Base-by-base conservation (phyloP, 2,888 invertebrate genomes). In the Metellina segmentata region DNA sequence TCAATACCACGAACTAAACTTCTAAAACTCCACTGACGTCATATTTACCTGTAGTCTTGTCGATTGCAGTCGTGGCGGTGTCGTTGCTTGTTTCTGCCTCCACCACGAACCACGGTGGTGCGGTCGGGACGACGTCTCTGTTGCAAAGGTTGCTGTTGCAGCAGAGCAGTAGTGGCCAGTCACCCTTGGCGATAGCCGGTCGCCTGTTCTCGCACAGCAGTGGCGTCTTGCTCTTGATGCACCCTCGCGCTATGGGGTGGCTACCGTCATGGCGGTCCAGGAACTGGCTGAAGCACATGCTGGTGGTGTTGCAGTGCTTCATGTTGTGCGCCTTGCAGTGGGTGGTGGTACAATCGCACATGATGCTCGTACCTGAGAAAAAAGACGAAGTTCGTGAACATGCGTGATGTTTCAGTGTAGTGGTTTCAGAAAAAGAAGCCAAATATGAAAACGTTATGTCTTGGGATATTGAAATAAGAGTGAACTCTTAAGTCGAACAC, bases 171-270 rank as follows among this genome's bases (percentile, higher is more conserved):
- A 94, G 93, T 0, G 95, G 95, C 95, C 95, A 95, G 8, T 94
- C 93, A 5, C 87, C 87, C 19, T 94, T 93, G 9, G 93, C 93
- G 19, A 94, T 93, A 0, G 94, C 93, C 20, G 95, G 95, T 16
- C 94, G 94, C 74, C 95, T 93, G 94, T 95, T 95, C 93, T 95
- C 95, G 93, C 95, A 95, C 7, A 95, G 93, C 61, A 95, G 93
- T 0, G 95, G 95, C 9, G 95, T 94, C 51, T 94, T 94, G 53
- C 94, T 93, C 51, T 94, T 94, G 82, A 95, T 95, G 92, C 95
- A 95, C 16, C 95, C 95, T 48, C 94, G 93, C 6, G 94, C 94
- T 11, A 95, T 93, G 0, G 94, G 93, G 52, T 94, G 93, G 19
- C 93, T 83, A 16, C 94, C 94, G 72, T 94, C 94, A 74, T 89